Evolutionary conservation across 2,113 vertebrate genomes (phyloP).

Genomic region (Nothoprocta perdicaria): DNA sequence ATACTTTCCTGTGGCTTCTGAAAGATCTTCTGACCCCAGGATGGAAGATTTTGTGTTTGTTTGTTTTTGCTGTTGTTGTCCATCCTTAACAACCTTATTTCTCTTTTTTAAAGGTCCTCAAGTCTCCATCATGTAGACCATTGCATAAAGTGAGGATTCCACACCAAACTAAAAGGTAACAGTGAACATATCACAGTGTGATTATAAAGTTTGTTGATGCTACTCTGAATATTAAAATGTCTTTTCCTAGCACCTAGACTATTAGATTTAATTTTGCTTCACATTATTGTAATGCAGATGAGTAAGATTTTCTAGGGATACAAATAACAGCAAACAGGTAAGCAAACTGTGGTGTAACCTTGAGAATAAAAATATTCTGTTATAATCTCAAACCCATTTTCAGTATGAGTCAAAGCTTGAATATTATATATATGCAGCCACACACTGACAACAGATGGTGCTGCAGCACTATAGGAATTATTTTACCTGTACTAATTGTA

Average conservation of each 20-base stretch:
- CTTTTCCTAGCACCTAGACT: neutral
- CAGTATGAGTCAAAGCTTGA: neutral
- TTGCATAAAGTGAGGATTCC: neutral
- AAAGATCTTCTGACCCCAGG: rapidly evolving
- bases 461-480: rapidly evolving
- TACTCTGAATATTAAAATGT: neutral
- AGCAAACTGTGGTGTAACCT: neutral
- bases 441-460: neutral
- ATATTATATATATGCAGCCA: rapidly evolving
- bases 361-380: neutral
- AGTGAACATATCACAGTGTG: neutral
- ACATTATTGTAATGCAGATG: neutral
- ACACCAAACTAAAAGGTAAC: neutral
- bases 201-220: neutral
- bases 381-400: neutral
- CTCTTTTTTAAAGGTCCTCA: neutral
- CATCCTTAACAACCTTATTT: neutral
- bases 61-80: neutral
- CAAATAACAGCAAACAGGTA: rapidly evolving
- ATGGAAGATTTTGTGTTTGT: neutral
- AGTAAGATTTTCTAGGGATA: neutral
- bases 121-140: rapidly evolving
- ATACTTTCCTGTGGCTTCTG: neutral
- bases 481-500: rapidly evolving
- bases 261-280: rapidly evolving